Evolutionary conservation across 1,140 invertebrate genomes (phyloP).

Genomic region (Pseudomyrmex flavicornis): DNA sequence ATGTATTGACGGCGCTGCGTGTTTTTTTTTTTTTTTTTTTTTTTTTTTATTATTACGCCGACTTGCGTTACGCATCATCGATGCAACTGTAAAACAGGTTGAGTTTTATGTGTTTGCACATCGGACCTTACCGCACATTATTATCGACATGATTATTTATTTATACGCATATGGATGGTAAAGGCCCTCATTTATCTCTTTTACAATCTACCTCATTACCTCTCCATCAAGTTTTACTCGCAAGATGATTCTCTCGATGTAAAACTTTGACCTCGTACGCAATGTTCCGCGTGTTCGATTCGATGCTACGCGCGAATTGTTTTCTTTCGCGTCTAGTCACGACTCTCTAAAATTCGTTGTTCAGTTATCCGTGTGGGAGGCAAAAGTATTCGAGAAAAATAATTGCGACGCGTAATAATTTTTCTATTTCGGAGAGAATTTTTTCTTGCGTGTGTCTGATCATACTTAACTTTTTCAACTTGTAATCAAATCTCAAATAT

Average conservation of each 20-base stretch:
- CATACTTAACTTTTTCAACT: background rate
- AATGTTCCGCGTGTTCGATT: constrained; percentile 5
- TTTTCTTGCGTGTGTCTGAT: background rate
- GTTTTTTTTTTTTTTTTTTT: background rate
- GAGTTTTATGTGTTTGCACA: constrained; percentile 17
- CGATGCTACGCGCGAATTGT: background rate
- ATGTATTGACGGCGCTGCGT: too few relatives aligned
- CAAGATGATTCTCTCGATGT: background rate
- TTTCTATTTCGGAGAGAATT: background rate
- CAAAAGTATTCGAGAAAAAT: background rate
- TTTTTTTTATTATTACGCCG: background rate
- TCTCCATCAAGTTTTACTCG: constrained; percentile 34
- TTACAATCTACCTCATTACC: constrained; percentile 46
- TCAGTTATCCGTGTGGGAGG: background rate
- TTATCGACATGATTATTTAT: constrained; percentile 28
- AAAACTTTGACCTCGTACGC: background rate
- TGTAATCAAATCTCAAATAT: background rate
- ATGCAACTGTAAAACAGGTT: constrained; percentile 51
- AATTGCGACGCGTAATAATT: background rate
- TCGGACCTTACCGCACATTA: constrained; percentile 11
- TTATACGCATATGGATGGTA: constrained; percentile 26
- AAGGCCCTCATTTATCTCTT: constrained; percentile 49
- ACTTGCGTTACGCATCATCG: constrained; percentile 23
- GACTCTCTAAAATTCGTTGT: background rate
- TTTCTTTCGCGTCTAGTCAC: background rate